A percentile compares a stretch with the other conserved stretches of the same genome.
phyloP scores from a whole-genome alignment of 1,140 invertebrate species.

The Solen grandis region DNA sequence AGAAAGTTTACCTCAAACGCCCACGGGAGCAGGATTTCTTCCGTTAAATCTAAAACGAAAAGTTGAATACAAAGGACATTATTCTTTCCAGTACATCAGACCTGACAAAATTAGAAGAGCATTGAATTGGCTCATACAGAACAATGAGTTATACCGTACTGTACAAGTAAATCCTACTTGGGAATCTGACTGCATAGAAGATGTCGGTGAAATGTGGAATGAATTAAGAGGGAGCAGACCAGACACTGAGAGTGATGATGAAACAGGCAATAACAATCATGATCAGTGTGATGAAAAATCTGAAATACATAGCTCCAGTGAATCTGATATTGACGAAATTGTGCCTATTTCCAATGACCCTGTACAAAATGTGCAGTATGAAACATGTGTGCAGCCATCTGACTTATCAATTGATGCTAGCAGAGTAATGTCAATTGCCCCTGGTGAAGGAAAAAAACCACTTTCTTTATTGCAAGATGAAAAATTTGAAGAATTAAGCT shows the following conservation, averaged over 20 bases:
- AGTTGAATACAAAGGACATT: neutral
- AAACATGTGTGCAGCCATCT: constrained; percentile 19
- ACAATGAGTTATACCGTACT: neutral
- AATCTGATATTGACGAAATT: neutral
- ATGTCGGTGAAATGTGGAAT: neutral
- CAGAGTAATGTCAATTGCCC: constrained; percentile 2
- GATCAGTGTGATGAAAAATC: neutral
- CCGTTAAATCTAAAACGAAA: constrained; percentile 26
- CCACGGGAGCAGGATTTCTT: constrained; percentile 28
- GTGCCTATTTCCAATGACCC: neutral
- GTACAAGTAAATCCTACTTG: neutral
- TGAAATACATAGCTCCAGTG: neutral
- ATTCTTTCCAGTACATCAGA: neutral
- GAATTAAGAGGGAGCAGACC: neutral
- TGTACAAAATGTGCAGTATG: neutral
- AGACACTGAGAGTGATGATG: neutral
- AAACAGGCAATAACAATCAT: neutral
- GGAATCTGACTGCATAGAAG: neutral
- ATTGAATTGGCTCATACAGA: constrained; percentile 1
- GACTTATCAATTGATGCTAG: neutral
- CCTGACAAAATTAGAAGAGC: neutral
- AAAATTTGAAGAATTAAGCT: neutral
- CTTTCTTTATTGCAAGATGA: neutral
- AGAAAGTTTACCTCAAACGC: constrained; percentile 31
- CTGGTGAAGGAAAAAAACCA: constrained; percentile 16